These are phyloP conservation scores for Artemia sinica DNA, from an alignment of 2,888 invertebrate genomes.

Conservation along the genomic window DNA sequence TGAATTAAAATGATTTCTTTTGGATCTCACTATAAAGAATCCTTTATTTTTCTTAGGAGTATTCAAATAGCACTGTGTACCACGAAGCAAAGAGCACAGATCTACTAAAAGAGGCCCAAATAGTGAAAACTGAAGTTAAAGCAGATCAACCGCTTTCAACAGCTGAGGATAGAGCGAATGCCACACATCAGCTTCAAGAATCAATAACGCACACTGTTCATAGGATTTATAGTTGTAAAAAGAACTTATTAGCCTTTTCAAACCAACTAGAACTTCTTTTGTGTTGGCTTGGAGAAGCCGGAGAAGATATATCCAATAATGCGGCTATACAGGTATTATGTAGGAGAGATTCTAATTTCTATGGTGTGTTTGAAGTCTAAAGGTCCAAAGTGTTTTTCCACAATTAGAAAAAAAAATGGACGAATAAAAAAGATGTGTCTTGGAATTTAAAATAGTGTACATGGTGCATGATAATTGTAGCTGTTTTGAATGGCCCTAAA, in stretches of 20 bases:
- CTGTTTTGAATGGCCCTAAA: no score
- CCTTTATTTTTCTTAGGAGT: not conserved
- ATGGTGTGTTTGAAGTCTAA: no score
- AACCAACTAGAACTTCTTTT: not conserved
- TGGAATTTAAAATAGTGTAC: no score
- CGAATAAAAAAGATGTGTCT: no score
- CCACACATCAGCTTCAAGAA: not conserved
- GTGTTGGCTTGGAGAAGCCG: not conserved
- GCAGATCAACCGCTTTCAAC: conserved; percentile 1
- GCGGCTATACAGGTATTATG: no score
- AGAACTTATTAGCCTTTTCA: not conserved
- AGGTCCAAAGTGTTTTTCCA: no score
- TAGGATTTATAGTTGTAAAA: conserved; percentile 5
- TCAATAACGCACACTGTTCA: not conserved
- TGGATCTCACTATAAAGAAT: no score
- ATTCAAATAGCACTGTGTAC: not conserved
- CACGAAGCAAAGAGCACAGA: not conserved
- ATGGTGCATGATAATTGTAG: no score
- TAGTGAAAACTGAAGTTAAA: not conserved
- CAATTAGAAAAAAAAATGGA: no score
- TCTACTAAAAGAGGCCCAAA: not conserved
- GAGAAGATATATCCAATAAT: no score
- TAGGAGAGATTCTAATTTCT: no score
- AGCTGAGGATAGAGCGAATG: conserved; percentile 1
- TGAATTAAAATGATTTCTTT: no score